A percentile compares a stretch with the other conserved stretches of the same genome.
Conservation (phyloP, 2,888 invertebrate species). For the Boloria selene region DNA sequence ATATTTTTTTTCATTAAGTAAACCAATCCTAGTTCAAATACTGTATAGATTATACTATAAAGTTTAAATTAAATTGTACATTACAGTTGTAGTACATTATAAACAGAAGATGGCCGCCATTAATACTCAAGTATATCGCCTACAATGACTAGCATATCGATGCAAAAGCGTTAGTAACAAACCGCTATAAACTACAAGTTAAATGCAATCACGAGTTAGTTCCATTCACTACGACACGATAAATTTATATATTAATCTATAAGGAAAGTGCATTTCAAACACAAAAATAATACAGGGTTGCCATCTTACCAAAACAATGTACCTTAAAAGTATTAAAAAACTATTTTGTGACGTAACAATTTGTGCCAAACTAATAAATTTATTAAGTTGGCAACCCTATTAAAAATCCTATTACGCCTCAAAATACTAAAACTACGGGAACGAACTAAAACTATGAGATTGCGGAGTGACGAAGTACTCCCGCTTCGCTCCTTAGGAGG, state of each 20-base stretch:
- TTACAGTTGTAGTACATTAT: too few relatives aligned
- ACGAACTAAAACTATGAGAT: conserved; percentile 57
- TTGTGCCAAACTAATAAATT: not conserved
- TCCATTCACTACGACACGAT: conserved; percentile 16
- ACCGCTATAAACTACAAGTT: conserved; percentile 49
- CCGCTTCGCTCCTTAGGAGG: conserved; percentile 67
- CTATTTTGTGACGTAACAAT: conserved; percentile 3
- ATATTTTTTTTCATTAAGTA: too few relatives aligned
- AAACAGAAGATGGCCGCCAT: conserved; percentile 13
- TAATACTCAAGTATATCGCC: conserved; percentile 3
- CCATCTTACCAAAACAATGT: not conserved
- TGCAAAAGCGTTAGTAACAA: conserved; percentile 52
- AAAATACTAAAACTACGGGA: conserved; percentile 29
- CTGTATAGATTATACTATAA: not conserved
- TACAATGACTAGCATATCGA: conserved; percentile 57
- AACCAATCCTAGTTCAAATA: too few relatives aligned
- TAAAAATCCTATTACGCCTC: conserved; percentile 6
- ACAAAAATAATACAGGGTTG: not conserved
- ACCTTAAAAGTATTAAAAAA: not conserved
- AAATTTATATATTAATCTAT: conserved; percentile 7
- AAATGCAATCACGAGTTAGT: conserved; percentile 45
- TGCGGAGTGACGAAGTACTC: conserved; percentile 44
- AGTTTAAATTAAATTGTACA: not conserved
- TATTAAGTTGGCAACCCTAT: conserved; percentile 2
- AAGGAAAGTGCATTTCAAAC: conserved; percentile 9